These are phyloP conservation scores for Tetramorium bicarinatum DNA, from an alignment of 2,888 invertebrate species.

Conservation along the genomic window DNA sequence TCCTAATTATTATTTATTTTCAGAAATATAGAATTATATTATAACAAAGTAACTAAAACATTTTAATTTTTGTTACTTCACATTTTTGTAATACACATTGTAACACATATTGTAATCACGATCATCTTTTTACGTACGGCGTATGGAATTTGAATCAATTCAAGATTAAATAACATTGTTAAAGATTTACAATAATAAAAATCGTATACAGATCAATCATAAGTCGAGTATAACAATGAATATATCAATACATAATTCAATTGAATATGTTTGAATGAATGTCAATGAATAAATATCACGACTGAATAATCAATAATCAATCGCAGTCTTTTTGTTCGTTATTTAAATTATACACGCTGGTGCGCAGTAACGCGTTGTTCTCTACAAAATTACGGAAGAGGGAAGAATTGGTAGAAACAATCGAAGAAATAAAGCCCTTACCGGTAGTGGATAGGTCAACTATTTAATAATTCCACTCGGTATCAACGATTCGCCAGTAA, in stretches of 20 bases:
- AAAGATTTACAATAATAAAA: background rate
- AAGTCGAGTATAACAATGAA: background rate
- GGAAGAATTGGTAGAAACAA: slow-evolving; percentile 20
- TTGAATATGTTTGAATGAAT: slow-evolving; percentile 8
- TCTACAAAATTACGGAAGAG: slow-evolving; percentile 2
- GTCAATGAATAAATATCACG: slow-evolving; percentile 15
- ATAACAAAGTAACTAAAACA: background rate
- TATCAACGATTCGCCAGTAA: slow-evolving; percentile 40
- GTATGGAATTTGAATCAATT: background rate
- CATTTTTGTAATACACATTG: background rate
- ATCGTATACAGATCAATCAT: background rate
- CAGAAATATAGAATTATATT: background rate
- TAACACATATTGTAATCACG: background rate
- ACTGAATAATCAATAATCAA: slow-evolving; percentile 5
- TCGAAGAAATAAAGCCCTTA: slow-evolving; percentile 31
- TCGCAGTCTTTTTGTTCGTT: background rate
- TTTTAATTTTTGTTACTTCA: background rate
- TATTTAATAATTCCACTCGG: slow-evolving; percentile 49
- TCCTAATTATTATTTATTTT: background rate
- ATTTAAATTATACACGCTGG: slow-evolving; percentile 12
- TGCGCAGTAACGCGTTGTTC: background rate
- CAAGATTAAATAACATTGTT: background rate
- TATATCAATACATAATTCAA: background rate
- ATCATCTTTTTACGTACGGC: background rate
- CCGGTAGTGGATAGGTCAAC: background rate